These are phyloP conservation scores for Argyrosomus regius DNA, from an alignment of 2,797 vertebrate genomes.

Conservation along the genomic window DNA sequence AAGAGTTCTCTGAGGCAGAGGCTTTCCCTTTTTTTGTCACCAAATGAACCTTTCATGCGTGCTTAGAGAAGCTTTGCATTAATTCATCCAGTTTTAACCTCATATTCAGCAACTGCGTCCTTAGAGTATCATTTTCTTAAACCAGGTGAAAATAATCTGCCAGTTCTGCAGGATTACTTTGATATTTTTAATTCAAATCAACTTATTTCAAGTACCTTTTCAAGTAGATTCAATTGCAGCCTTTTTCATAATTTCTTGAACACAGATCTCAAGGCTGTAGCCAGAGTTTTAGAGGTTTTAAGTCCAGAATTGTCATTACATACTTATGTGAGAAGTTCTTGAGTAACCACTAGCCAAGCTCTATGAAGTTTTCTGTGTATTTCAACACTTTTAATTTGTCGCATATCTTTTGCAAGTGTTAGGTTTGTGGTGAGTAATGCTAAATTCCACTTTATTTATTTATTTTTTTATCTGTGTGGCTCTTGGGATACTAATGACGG, in stretches of 20 bases:
- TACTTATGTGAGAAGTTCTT: neutral
- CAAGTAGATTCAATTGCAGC: neutral
- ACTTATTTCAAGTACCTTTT: neutral
- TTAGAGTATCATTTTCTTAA: neutral
- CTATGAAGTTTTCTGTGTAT: neutral
- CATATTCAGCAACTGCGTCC: conserved; percentile 13
- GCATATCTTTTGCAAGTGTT: neutral
- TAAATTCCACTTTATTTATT: neutral
- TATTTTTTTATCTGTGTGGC: neutral
- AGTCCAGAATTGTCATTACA: too few species aligned
- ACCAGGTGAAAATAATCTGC: neutral
- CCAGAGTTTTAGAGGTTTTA: neutral
- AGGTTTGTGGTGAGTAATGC: neutral
- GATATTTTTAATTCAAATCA: neutral
- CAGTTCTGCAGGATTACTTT: neutral
- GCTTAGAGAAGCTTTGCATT: conserved; percentile 40
- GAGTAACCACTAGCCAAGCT: neutral
- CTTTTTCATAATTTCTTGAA: neutral
- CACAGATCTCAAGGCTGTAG: neutral
- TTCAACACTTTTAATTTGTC: neutral
- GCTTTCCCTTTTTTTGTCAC: conserved; percentile 38
- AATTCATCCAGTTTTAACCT: conserved; percentile 54
- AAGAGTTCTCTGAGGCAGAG: conserved; percentile 12
- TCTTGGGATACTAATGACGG: too few species aligned
- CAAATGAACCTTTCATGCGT: conserved; percentile 36